These are phyloP conservation scores for Epicauta chinensis DNA, from an alignment of 1,140 invertebrate genomes.

Conservation along the genomic window DNA sequence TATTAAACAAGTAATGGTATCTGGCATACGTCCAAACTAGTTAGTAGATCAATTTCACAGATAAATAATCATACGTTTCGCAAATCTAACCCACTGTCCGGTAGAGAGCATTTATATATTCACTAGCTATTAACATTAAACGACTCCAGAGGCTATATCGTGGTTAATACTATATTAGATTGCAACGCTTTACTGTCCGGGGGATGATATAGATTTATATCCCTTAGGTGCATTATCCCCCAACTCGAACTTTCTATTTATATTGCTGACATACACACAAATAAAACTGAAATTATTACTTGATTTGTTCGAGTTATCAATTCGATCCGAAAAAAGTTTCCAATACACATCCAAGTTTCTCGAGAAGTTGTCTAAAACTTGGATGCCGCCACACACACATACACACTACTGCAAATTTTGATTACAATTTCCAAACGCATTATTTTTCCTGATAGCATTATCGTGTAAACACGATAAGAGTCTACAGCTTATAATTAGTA, in stretches of 20 bases:
- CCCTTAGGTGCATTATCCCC: conserved; percentile 12
- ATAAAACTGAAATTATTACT: conserved; percentile 10
- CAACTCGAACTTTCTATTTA: conserved; percentile 7
- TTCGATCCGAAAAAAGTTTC: background rate
- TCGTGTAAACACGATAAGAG: no score
- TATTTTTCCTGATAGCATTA: no score
- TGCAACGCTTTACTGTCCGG: conserved; percentile 8
- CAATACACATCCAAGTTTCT: no score
- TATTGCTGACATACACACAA: conserved; percentile 1
- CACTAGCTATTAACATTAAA: conserved; percentile 16
- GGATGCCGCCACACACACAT: no score
- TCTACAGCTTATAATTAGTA: no score
- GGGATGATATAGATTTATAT: conserved; percentile 13
- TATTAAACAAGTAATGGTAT: conserved; percentile 8
- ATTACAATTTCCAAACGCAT: background rate
- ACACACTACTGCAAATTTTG: no score
- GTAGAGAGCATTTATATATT: conserved; percentile 10
- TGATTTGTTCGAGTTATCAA: conserved; percentile 16
- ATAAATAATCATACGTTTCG: conserved; percentile 15
- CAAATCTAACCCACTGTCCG: conserved; percentile 4
- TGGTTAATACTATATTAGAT: conserved; percentile 13
- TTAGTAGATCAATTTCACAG: conserved; percentile 19
- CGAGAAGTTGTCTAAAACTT: no score
- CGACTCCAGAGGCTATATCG: conserved; percentile 9
- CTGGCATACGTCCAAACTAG: conserved; percentile 12